Evolutionary conservation across 2,888 invertebrate genomes (phyloP).

Genomic region (Rapana venosa): DNA sequence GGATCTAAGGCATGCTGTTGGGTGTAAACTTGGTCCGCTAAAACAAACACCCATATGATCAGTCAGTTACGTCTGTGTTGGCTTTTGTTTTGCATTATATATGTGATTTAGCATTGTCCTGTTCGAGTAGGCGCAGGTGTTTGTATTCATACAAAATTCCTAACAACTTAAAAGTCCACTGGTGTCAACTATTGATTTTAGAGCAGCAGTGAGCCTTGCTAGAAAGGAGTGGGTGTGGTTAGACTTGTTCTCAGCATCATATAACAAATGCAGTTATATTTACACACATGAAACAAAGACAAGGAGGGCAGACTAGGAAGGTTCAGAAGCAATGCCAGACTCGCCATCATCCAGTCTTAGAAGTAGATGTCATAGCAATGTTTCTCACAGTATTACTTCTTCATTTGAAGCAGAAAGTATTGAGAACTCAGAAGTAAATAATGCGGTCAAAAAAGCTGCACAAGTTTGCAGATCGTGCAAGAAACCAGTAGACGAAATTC

Average conservation of each 20-base stretch:
- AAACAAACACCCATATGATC: too few relatives aligned
- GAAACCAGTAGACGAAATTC: background rate
- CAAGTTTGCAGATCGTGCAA: background rate
- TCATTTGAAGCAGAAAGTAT: background rate
- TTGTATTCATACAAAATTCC: too few relatives aligned
- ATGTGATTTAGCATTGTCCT: too few relatives aligned
- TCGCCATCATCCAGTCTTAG: background rate
- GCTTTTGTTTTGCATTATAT: too few relatives aligned
- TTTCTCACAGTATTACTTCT: background rate
- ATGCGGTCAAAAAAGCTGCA: background rate
- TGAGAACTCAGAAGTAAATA: too few relatives aligned
- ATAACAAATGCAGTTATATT: background rate
- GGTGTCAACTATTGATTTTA: constrained; percentile 11
- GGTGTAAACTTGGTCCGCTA: too few relatives aligned
- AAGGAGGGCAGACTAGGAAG: background rate
- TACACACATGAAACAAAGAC: background rate
- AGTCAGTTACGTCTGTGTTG: too few relatives aligned
- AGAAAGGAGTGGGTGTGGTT: constrained; percentile 4
- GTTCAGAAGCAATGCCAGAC: background rate
- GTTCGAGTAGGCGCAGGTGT: too few relatives aligned
- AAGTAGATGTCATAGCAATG: background rate
- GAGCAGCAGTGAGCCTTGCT: background rate
- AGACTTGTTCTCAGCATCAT: background rate
- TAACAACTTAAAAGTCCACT: too few relatives aligned
- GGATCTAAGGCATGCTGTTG: too few relatives aligned